A percentile compares a stretch with the other conserved stretches of the same genome.
These are phyloP conservation scores for Epinotia bilunana DNA, from an alignment of 2,888 invertebrate species.

Conservation along the genomic window DNA sequence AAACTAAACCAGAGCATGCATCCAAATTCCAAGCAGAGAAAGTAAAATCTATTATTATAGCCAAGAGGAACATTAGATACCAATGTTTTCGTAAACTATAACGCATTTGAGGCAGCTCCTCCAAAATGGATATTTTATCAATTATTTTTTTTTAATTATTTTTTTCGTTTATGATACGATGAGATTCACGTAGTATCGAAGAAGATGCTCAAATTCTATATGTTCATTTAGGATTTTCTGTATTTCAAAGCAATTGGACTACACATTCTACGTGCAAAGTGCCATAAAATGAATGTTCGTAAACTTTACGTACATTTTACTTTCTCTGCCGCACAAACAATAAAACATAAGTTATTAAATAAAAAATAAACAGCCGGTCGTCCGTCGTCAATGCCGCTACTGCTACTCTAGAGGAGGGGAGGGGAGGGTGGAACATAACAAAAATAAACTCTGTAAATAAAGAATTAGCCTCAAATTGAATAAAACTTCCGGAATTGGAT, in stretches of 20 bases:
- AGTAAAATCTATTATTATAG: conserved; percentile 61
- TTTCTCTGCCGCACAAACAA: conserved; percentile 78
- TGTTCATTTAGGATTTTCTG: neutral
- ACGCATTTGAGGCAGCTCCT: conserved; percentile 8
- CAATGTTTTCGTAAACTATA: neutral
- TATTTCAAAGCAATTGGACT: neutral
- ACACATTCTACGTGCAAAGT: neutral
- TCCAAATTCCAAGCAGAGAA: conserved; percentile 74
- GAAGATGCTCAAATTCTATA: too few relatives aligned
- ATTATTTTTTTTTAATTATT: too few relatives aligned
- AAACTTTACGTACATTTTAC: conserved; percentile 76
- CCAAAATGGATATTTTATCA: too few relatives aligned
- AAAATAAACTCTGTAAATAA: conserved; percentile 66
- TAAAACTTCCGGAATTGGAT: conserved; percentile 13
- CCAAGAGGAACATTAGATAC: neutral
- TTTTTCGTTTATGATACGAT: too few relatives aligned
- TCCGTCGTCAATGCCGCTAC: conserved; percentile 61
- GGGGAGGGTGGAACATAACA: conserved; percentile 53
- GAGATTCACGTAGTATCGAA: too few relatives aligned
- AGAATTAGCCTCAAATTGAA: conserved; percentile 55
- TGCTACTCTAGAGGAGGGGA: conserved; percentile 29
- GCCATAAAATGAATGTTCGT: conserved; percentile 32
- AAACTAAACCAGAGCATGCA: conserved; percentile 50
- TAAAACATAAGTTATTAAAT: conserved; percentile 57
- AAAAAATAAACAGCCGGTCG: conserved; percentile 43